Base-by-base conservation (phyloP, 1,140 invertebrate genomes). In the Rhynchophorus ferrugineus region DNA sequence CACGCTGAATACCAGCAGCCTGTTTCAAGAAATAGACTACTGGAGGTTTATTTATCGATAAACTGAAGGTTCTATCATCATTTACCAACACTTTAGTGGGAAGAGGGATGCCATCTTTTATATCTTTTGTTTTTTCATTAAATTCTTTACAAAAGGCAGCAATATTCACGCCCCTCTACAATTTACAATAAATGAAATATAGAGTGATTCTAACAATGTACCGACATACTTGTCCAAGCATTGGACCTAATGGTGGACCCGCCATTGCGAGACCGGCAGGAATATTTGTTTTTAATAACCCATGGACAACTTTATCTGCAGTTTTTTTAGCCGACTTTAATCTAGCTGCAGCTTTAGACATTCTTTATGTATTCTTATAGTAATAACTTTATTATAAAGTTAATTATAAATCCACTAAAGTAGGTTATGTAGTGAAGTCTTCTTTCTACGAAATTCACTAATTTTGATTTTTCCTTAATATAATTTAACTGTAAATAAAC, bases 61-160 rank as follows among this genome's bases (percentile, higher is more conserved):
- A 70, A 44, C 89, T 78, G 69, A 92, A 97, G 51, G 80, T 85
- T 62, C 92, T 74, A 71, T 99, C 95, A 11, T 90, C 71, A 75
- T 91, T 91, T 0, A 95, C 80, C 44, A 83, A 77, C 7, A 95
- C 79, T 61, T 83, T 76, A 49, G 81, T 84, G 1, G 93, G 93
- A 41, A 98, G 61, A 7, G 94, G 94, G 54, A 95, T 84, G 14
- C 95, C 96, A 69, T 86, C 83, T 69, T 93, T 98, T 17, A 95
- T 87, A 61, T 96, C 78, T 49, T 85, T 87, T 1, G 96, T 99
- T 67, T 78, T 84, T 63, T 91, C 85, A 74, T 99, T 99, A 61
- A 99, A 99, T 60, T 99, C 96, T 75, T 99, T 98, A 66, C 92
- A 95, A 74, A 99, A 99, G 41, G 84, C 81, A 39, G 87, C 84